Percentiles rank a stretch among this genome's conserved stretches.
Conservation (phyloP, 2,113 vertebrate genomes). For the Bubalus kerabau region DNA sequence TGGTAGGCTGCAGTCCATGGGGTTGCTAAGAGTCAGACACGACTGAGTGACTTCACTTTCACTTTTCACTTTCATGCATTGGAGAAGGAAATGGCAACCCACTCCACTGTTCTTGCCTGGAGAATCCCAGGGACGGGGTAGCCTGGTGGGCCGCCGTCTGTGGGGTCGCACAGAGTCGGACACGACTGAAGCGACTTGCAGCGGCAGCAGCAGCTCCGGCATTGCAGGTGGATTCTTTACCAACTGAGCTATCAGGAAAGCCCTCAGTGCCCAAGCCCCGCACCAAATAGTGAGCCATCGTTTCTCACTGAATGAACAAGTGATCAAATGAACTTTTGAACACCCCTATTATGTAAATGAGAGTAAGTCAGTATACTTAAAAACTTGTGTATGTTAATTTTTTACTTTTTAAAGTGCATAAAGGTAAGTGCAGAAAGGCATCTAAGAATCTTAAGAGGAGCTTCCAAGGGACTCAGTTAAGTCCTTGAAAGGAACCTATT, state of each 20-base stretch:
- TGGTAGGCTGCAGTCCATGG: no score
- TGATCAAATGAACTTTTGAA: not conserved
- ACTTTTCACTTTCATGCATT: no score
- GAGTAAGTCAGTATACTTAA: not conserved
- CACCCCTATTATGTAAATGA: not conserved
- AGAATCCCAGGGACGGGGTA: no score
- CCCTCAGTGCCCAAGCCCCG: fast-evolving
- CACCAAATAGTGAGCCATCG: not conserved
- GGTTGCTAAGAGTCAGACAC: no score
- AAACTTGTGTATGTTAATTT: not conserved
- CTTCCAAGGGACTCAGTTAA: not conserved
- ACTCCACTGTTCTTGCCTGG: no score
- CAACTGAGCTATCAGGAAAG: not conserved
- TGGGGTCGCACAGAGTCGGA: no score
- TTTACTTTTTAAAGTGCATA: not conserved
- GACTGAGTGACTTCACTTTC: no score
- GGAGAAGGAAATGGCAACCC: no score
- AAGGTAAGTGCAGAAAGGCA: not conserved
- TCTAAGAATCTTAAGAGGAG: not conserved
- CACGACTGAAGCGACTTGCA: no score
- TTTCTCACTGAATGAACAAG: not conserved
- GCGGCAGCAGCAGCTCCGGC: not conserved
- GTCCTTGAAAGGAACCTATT: not conserved
- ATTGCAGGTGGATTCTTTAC: not conserved
- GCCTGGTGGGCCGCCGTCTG: no score